These are phyloP conservation scores for Anguilla obscura DNA, from an alignment of 2,797 vertebrate genomes.

Conservation along the genomic window DNA sequence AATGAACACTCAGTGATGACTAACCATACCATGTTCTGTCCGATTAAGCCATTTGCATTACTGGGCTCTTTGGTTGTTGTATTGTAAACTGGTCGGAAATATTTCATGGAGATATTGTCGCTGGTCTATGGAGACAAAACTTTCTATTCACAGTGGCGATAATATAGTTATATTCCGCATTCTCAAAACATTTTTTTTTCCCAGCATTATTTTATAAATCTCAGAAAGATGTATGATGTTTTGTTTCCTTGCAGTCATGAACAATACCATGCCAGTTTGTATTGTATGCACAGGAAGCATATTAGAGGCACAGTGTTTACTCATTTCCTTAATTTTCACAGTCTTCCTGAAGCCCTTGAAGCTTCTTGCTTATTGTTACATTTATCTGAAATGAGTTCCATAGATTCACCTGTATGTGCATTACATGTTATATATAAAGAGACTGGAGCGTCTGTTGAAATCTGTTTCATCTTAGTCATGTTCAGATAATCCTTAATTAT, in stretches of 20 bases:
- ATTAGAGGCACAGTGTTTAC: background rate
- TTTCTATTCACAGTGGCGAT: no score
- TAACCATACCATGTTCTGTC: background rate
- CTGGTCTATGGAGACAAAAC: no score
- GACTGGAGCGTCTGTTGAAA: background rate
- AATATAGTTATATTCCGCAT: no score
- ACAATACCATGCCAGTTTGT: background rate
- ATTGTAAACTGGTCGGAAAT: background rate
- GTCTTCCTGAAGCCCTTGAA: background rate
- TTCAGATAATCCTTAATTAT: slow-evolving; percentile 41
- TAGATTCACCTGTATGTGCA: background rate
- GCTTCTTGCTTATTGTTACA: background rate
- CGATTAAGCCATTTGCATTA: background rate
- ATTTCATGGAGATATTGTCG: no score
- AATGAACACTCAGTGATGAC: background rate
- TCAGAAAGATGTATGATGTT: background rate
- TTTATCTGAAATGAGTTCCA: background rate
- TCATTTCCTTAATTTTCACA: background rate
- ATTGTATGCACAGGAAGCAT: background rate
- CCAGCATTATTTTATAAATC: background rate
- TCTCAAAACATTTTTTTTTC: background rate
- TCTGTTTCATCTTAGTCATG: slow-evolving; percentile 38
- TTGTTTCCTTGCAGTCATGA: background rate
- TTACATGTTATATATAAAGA: background rate
- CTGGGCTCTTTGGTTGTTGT: background rate